Evolutionary conservation across 2,888 invertebrate species (phyloP), one percentile per base, ranked within the genome.

Genomic region (Campoplex nolae): DNA sequence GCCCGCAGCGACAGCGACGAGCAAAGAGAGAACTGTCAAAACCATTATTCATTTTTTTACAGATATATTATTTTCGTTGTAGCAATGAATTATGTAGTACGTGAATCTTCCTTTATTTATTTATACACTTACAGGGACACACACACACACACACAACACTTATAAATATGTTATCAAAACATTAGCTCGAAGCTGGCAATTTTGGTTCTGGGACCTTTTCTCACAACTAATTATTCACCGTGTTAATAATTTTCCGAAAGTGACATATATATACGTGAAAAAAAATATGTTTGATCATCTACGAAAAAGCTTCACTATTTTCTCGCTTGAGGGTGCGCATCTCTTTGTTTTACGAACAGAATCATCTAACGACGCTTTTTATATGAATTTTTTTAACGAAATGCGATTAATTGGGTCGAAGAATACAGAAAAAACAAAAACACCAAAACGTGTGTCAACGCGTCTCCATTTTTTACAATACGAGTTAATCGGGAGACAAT

Each of bases 31-130:
- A 65, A 70, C 74, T 35, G 51, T 67, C 58, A 28, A 83, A 68
- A 77, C 48, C 42, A 74, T 18, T 74, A 35, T 56, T 38, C 16
- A 68, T 75, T 70, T 28, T 77, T 75, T 77, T 75, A 48, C 75
- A 74, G 32, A 75, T 18, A 70, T 75, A 3, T 82, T 68, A 75
- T 75, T 78, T 86, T 77, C 78, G 38, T 65, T 86, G 67, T 62
- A 83, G 42, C 70, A 68, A 23, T 79, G 76, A 23, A 67, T 45
- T 65, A 74, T 80, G 76, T 86, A 62, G 48, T 80, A 76, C 80
- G 35, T 86, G 70, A 84, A 84, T 84, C 86, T 86, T 86, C 84
- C 84, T 83, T 86, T 84, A 84, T 86, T 84, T 81, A 84, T 74
- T 83, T 70, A 70, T 54, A 84, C 77, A 80, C 79, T 32, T 23